Evolutionary conservation across 2,888 invertebrate species (phyloP), one percentile per base, ranked within the genome.

Genomic region (Xanthorhoe spadicearia): DNA sequence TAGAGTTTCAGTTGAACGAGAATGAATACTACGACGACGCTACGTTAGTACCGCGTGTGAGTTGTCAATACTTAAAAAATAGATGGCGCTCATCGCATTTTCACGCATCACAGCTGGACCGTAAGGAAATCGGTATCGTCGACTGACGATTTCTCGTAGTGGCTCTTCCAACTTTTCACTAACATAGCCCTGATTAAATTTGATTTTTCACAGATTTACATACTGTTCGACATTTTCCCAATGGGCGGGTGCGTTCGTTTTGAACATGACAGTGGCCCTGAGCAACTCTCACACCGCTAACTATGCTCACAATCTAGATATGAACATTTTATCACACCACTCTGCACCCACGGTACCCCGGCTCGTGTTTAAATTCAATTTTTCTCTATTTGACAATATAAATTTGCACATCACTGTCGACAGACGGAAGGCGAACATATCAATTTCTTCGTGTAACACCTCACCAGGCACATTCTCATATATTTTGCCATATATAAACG

Each of bases 131-230:
- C 32, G 17, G 53, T 57, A 46, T 19, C 18, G 57, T 53, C 63
- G 32, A 57, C 48, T 54, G 59, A 64, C 64, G 46, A 53, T 55
- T 64, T 64, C 64, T 54, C 64, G 64, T 64, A 55, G 43, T 48
- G 59, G 50, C 54, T 54, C 64, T 60, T 59, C 28, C 35, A 19
- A 64, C 49, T 64, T 64, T 64, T 64, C 64, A 64, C 64, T 64
- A 64, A 60, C 64, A 64, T 60, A 23, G 15, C 97, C 97, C 89
- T 97, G 49, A 13, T 19, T 58, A 55, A 58, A 58, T 50, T 58
- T 58, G 58, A 58, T 58, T 58, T 58, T 58, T n/a, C 49, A 58
- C 58, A 58, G 35, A 58, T 58, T 58, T 58, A 50, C 49, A 58
- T 58, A 58, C 58, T 58, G 58, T 58, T 58, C 58, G 35, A 13